Base-by-base conservation (phyloP, 2,113 vertebrate genomes). In the Vicugna pacos region DNA sequence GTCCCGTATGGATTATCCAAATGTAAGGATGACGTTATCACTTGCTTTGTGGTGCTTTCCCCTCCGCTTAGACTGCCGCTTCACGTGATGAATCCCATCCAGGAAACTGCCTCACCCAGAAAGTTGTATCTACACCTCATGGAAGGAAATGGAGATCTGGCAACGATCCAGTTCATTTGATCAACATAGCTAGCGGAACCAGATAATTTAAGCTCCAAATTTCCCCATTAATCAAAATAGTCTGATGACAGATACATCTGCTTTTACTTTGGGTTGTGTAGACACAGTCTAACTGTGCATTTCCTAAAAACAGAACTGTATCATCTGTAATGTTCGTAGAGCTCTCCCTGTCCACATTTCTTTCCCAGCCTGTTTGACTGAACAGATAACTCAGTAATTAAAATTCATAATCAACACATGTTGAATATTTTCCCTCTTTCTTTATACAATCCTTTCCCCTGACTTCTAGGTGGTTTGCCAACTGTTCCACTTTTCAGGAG, bases 391-490 rank as follows among this genome's bases (percentile, higher is more conserved):
- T 97, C 97, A 62, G 97, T 97, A 97, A 98, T 98, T 98, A 97
- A 97, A 98, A 98, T 97, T 97, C 97, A 98, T 97, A 97, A 97
- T 97, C 96, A 97, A 96, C 96, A 98, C 96, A 97, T 98, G 97
- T 96, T 97, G 75, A 97, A 92, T 94, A 93, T 79, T 98, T 97
- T 93, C 89, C 75, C 82, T 94, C 87, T 96, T 91, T 94, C 93
- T 95, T 96, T 96, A 89, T 89, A 97, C 75, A 94, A 32, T 95
- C 89, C 52, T 91, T 93, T 89, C 8, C 52, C 89, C 79, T 87
- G 93, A 97, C 95, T 97, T 97, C 95, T 97, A 75, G 73, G 75
- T 95, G 69, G 87, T 91, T 95, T 96, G 82, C 85, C 96, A 97
- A 94, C 95, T 91, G 89, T 96, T 95, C 32, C 2, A 85, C 76